Conservation (phyloP, 2,113 vertebrate genomes). For the Barbus barbus region DNA sequence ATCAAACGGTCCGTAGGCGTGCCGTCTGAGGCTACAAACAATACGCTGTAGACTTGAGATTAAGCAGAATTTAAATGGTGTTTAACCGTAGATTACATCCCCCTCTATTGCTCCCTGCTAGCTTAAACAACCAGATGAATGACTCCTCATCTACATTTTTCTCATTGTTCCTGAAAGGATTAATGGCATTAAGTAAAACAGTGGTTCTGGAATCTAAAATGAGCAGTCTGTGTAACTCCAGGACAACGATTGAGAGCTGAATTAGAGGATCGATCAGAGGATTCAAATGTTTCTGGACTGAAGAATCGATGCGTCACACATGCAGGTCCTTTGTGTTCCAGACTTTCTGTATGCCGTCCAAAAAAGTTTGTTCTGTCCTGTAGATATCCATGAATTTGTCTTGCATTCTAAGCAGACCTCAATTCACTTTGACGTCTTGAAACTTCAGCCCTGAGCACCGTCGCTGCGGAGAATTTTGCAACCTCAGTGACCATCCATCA, state of each 20-base stretch:
- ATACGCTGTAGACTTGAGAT: constrained; percentile 10
- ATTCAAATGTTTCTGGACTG: neutral
- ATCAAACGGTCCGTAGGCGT: constrained; percentile 17
- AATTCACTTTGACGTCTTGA: neutral
- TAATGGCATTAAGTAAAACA: neutral
- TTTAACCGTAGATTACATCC: constrained; percentile 26
- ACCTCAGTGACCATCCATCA: neutral
- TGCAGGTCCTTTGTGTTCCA: neutral
- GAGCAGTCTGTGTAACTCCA: neutral
- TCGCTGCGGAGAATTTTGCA: neutral
- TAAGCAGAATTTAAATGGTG: neutral
- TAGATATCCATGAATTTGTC: neutral
- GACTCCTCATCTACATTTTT: neutral
- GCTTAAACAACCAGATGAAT: neutral
- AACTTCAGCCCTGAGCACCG: no score
- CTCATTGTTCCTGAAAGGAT: neutral
- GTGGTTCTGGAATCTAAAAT: neutral
- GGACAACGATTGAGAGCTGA: neutral
- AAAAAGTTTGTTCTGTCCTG: neutral
- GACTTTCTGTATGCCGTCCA: neutral
- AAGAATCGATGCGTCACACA: neutral
- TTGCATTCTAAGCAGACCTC: constrained; percentile 1
- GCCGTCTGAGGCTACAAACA: constrained; percentile 15
- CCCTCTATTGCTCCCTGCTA: neutral
- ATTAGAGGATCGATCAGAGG: neutral